Evolutionary conservation across 2,888 invertebrate species (phyloP).

Genomic region (Falcaria lacertinaria): DNA sequence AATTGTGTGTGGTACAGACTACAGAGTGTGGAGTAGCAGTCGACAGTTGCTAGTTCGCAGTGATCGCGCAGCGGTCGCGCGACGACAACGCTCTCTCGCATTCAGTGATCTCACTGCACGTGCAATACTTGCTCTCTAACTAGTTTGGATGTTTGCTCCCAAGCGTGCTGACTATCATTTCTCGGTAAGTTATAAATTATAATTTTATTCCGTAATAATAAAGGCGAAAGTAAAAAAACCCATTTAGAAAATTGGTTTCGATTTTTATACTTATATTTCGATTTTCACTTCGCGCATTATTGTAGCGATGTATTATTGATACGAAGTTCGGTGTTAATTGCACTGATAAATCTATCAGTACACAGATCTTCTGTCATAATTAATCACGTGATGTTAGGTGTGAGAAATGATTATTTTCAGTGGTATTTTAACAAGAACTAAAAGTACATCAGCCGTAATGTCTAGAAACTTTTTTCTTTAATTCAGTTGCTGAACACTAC

Average conservation of each 20-base stretch:
- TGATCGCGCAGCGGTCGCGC: slow-evolving; percentile 51
- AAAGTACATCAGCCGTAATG: too few relatives aligned
- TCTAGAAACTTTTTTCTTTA: too few relatives aligned
- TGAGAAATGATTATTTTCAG: too few relatives aligned
- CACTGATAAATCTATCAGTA: too few relatives aligned
- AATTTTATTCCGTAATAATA: not conserved
- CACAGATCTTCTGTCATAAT: too few relatives aligned
- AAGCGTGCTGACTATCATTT: not conserved
- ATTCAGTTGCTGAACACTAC: too few relatives aligned
- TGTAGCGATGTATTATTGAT: too few relatives aligned
- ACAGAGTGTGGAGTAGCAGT: not conserved
- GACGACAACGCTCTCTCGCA: slow-evolving; percentile 42
- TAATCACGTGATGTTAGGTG: too few relatives aligned
- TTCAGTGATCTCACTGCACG: slow-evolving; percentile 31
- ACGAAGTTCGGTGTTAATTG: too few relatives aligned
- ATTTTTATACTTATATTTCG: not conserved
- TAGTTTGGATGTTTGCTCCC: not conserved
- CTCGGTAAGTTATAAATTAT: not conserved
- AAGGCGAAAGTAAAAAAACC: not conserved
- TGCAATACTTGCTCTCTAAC: slow-evolving; percentile 18
- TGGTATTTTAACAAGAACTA: too few relatives aligned
- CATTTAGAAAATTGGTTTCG: not conserved
- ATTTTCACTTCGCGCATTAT: not conserved
- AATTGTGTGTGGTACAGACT: not conserved
- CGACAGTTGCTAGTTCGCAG: slow-evolving; percentile 13